Evolutionary conservation across 2,113 vertebrate species (phyloP).

Genomic region (Menidia beryllina): DNA sequence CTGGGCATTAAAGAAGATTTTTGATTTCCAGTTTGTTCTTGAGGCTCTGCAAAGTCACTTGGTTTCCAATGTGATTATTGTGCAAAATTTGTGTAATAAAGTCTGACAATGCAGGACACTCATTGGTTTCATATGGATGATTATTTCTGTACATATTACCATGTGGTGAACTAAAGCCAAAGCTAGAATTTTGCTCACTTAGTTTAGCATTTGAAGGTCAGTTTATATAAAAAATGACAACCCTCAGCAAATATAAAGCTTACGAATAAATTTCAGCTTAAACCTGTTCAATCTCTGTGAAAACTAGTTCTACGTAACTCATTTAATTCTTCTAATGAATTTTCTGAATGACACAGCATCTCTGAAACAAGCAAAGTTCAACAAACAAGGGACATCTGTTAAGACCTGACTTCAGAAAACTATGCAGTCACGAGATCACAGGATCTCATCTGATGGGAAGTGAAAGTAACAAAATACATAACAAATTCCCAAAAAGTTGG

Average conservation of each 20-base stretch:
- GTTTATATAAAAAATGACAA: not conserved
- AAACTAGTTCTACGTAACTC: too few species aligned
- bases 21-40: not conserved
- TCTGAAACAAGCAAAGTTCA: too few species aligned
- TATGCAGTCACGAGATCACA: constrained; percentile 8
- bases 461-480: constrained; percentile 18
- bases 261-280: not conserved
- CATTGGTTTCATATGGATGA: not conserved
- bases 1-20: constrained; percentile 7
- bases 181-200: not conserved
- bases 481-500: too few species aligned
- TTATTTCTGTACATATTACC: too few species aligned
- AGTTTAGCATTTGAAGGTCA: not conserved
- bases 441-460: constrained; percentile 14
- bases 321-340: too few species aligned
- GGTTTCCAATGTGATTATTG: constrained; percentile 3
- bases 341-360: too few species aligned
- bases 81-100: not conserved
- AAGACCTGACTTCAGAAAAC: not conserved
- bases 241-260: not conserved
- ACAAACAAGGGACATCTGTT: too few species aligned
- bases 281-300: not conserved
- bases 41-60: not conserved
- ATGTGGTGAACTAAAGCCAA: not conserved
- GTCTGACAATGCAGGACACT: too few species aligned